phyloP scores from a whole-genome alignment of 1,140 invertebrate species.

The Drosophila prosaltans region DNA sequence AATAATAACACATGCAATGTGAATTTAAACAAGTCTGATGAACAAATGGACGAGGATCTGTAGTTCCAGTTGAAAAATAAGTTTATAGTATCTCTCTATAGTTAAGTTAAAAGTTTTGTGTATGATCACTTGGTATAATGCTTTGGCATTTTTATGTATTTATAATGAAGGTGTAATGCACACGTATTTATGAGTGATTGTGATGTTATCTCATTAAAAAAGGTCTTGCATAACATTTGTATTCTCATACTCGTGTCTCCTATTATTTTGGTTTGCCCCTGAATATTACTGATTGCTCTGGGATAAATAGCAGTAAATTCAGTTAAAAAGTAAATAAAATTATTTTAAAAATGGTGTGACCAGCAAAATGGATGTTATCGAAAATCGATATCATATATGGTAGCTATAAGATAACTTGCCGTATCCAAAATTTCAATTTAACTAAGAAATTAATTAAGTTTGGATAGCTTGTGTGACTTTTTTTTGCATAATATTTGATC shows the following conservation, averaged over 20 bases:
- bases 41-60: constrained; percentile 79
- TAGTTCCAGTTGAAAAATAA: constrained; percentile 45
- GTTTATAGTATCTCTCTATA: constrained; percentile 41
- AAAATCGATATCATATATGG: too few relatives aligned
- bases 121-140: background rate
- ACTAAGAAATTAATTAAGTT: too few relatives aligned
- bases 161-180: background rate
- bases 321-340: too few relatives aligned
- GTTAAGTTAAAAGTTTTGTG: background rate
- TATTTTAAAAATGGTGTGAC: too few relatives aligned
- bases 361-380: too few relatives aligned
- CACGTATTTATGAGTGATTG: background rate
- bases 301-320: too few relatives aligned
- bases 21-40: constrained; percentile 79
- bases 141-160: background rate
- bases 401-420: too few relatives aligned
- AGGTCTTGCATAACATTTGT: background rate
- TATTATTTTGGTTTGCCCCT: background rate
- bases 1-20: constrained; percentile 81
- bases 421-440: too few relatives aligned
- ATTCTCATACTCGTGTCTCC: background rate
- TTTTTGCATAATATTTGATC: too few relatives aligned
- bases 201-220: constrained; percentile 1
- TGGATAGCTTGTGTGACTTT: too few relatives aligned
- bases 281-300: too few relatives aligned